These are phyloP conservation scores for Brachionus koreanus DNA, from an alignment of 1,140 invertebrate species.

Conservation along the genomic window DNA sequence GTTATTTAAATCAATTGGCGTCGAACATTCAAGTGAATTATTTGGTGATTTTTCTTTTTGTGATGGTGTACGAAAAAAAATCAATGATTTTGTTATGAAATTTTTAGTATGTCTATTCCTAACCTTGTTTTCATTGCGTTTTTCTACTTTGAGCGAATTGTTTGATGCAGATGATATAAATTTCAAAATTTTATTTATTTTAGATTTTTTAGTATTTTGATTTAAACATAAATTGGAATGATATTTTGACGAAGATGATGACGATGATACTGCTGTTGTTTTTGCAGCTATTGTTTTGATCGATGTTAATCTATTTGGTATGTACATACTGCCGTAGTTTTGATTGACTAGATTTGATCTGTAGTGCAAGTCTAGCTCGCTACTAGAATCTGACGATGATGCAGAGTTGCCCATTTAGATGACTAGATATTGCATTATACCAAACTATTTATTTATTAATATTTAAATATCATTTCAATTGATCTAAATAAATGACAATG, in stretches of 20 bases:
- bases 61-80: not conserved
- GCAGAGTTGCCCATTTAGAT: not conserved
- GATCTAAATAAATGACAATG: not conserved
- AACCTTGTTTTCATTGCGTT: not conserved
- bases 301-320: not conserved
- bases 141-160: not conserved
- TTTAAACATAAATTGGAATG: conserved; percentile 11
- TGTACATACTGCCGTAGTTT: not conserved
- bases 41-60: not conserved
- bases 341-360: not conserved
- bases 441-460: not conserved
- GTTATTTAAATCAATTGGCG: not conserved
- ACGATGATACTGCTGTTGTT: not conserved
- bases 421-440: not conserved
- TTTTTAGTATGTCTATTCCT: not conserved
- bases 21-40: not conserved
- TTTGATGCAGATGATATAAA: not conserved
- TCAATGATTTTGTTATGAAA: not conserved
- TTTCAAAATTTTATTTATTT: conserved; percentile 24
- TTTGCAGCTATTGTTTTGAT: no score
- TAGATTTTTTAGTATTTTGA: not conserved
- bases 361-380: not conserved
- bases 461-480: not conserved
- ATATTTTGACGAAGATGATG: not conserved
- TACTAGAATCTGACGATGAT: not conserved